Percentiles rank a stretch among this genome's conserved stretches.
phyloP scores from a whole-genome alignment of 2,113 vertebrate genomes.

The Pipra filicauda region DNA sequence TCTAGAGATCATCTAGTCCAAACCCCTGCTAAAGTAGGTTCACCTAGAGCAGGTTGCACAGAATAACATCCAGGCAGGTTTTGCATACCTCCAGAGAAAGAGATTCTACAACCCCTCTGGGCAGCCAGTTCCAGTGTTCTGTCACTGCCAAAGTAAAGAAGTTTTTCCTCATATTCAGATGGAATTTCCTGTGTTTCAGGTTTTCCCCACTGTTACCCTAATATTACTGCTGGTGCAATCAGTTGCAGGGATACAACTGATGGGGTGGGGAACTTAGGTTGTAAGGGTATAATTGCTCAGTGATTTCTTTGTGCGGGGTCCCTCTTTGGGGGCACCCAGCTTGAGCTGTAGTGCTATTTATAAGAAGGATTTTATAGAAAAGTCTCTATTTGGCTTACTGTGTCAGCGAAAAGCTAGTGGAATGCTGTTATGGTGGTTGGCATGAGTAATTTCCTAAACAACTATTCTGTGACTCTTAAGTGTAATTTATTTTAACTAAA shows the following conservation, averaged over 20 bases:
- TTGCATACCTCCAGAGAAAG: not conserved
- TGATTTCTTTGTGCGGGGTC: not conserved
- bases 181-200: not conserved
- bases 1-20: not conserved
- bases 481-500: constrained; percentile 19
- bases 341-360: not conserved
- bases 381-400: not conserved
- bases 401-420: not conserved
- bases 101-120: not conserved
- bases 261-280: not conserved
- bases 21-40: not conserved
- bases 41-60: not conserved
- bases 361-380: not conserved
- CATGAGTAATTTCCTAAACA: rapidly evolving
- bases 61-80: not conserved
- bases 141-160: not conserved
- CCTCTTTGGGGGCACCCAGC: not conserved
- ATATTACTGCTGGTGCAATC: not conserved
- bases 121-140: not conserved
- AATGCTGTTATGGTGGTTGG: rapidly evolving
- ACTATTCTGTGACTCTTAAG: not conserved
- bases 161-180: not conserved
- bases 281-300: not conserved
- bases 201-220: not conserved
- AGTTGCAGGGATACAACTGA: not conserved